Conservation (phyloP, 2,888 invertebrate genomes). For the Diogma glabrata region DNA sequence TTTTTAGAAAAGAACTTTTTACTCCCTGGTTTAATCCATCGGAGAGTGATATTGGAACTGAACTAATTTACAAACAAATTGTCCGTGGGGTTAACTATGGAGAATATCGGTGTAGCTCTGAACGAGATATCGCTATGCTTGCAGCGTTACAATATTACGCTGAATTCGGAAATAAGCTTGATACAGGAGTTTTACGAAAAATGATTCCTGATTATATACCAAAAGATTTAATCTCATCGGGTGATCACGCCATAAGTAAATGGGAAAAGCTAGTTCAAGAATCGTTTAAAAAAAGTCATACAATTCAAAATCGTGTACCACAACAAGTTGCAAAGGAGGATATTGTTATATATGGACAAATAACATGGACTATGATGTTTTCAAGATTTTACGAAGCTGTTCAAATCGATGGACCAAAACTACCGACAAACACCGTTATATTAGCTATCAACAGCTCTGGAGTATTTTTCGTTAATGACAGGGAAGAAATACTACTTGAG, state of each 20-base stretch:
- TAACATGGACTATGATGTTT: slow-evolving; percentile 90
- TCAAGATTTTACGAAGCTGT: slow-evolving; percentile 88
- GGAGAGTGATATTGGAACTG: slow-evolving; percentile 69
- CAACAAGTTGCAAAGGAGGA: slow-evolving; percentile 71
- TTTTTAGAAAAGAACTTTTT: slow-evolving; percentile 82
- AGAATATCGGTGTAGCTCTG: slow-evolving; percentile 75
- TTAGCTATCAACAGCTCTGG: slow-evolving; percentile 93
- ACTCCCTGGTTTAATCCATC: slow-evolving; percentile 84
- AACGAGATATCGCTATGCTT: slow-evolving; percentile 77
- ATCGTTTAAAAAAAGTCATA: slow-evolving; percentile 59
- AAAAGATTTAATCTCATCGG: slow-evolving; percentile 36
- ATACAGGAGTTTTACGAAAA: slow-evolving; percentile 39
- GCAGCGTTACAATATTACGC: slow-evolving; percentile 86
- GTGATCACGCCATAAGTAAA: slow-evolving; percentile 48
- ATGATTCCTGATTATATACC: slow-evolving; percentile 28
- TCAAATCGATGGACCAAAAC: slow-evolving; percentile 56
- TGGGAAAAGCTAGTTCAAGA: slow-evolving; percentile 64
- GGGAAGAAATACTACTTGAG: slow-evolving; percentile 76
- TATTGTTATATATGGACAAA: slow-evolving; percentile 80
- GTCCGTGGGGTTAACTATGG: slow-evolving; percentile 81
- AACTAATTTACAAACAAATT: slow-evolving; percentile 82
- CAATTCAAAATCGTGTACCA: slow-evolving; percentile 53
- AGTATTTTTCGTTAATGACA: slow-evolving; percentile 82
- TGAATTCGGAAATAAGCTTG: slow-evolving; percentile 59
- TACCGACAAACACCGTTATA: slow-evolving; percentile 63